These are phyloP conservation scores for Leptogaster cylindrica DNA, from an alignment of 2,888 invertebrate species.

Conservation along the genomic window DNA sequence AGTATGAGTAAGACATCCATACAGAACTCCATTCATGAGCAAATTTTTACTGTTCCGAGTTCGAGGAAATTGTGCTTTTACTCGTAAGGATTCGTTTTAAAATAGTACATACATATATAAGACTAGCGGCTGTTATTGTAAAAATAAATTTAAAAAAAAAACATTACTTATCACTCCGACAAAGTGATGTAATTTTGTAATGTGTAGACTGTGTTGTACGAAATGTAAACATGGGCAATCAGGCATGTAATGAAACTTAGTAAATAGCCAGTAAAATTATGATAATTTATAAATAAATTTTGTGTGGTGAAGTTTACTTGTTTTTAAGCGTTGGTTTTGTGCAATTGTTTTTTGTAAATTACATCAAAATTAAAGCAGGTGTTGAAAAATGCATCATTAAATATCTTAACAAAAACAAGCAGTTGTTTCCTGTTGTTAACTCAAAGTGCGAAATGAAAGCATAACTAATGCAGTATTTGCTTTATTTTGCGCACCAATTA, in stretches of 20 bases:
- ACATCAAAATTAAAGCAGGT: conserved; percentile 3
- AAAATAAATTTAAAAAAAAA: conserved; percentile 33
- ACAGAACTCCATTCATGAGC: not conserved
- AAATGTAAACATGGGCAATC: conserved; percentile 34
- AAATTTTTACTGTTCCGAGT: not conserved
- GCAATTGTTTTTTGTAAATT: not conserved
- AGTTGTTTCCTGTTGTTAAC: too few species aligned
- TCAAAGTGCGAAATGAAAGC: too few species aligned
- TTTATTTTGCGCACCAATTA: too few species aligned
- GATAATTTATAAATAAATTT: conserved; percentile 37
- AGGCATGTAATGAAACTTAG: conserved; percentile 36
- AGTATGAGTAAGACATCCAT: too few species aligned
- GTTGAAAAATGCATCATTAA: not conserved
- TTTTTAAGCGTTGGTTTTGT: conserved; percentile 13
- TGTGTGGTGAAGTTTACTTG: conserved; percentile 26
- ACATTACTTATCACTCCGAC: conserved; percentile 22
- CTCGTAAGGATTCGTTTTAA: not conserved
- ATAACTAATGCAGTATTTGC: too few species aligned
- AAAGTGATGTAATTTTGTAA: conserved; percentile 32
- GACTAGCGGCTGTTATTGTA: conserved; percentile 40
- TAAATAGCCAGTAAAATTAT: conserved; percentile 26
- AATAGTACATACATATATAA: conserved; percentile 24
- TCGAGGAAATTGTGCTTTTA: not conserved
- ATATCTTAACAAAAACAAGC: too few species aligned
- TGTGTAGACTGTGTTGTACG: conserved; percentile 10